Evolutionary conservation across 2,113 vertebrate species (phyloP), one percentile per base, ranked within the genome.

Genomic region (Morone saxatilis): DNA sequence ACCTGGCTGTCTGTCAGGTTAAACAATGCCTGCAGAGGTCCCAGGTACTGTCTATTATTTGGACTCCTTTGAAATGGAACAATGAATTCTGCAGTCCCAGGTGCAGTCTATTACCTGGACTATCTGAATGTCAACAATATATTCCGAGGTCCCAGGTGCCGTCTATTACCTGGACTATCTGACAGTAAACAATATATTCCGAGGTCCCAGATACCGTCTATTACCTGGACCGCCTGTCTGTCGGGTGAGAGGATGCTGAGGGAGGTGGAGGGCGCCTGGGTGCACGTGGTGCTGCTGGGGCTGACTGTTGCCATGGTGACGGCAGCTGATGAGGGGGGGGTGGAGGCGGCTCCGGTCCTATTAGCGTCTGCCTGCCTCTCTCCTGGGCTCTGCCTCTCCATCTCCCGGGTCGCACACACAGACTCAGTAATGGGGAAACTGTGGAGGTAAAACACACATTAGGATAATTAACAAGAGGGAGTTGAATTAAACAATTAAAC

Each of bases 211-310:
- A 22, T 54, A 0, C 40, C 48, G 45, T 76, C 68, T 79, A 45
- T 92, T 96, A 98, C 97, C 96, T 98, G 97, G 5, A 98, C 97
- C 0, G 97, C 96, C 85, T 97, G 96, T 69, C 97, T 95, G 91
- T 98, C 97, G 1, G 90, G 61, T 6, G 97, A 95, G 71, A 96
- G 91, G 3, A 97, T 97, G 88, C 97, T 96, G 61, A 97, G 95
- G 9, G 97, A 97, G 25, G 97, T 92, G 78, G 96, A 95, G 0
- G 96, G 96, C 0, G 96, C 93, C 74, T 94, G 95, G 38, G 95
- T 85, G 84, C 96, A 94, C 19, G 95, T 95, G 25, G 93, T 92
- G 57, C n/a, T 22, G 53, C 89, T 90, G 53, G 92, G 94, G 75
- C 94, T 90, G 11, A 92, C 95, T n/a, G 96, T 94, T 87, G 86